Evolutionary conservation across 2,113 vertebrate species (phyloP).

Genomic region (Rhombomys opimus): DNA sequence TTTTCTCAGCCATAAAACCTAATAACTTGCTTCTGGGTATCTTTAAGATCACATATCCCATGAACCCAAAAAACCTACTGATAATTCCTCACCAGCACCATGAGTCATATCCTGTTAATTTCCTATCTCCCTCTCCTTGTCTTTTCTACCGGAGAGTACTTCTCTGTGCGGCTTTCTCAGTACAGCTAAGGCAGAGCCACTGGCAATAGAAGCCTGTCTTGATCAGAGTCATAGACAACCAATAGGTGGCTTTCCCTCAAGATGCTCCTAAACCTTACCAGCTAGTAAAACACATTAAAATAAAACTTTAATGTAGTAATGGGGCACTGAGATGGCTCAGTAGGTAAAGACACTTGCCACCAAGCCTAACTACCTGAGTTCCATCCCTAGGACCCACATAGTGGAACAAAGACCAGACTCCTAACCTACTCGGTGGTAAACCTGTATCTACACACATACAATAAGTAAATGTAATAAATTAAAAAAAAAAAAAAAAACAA

Average conservation of each 20-base stretch:
- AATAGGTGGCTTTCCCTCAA: not conserved
- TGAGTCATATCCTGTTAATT: not conserved
- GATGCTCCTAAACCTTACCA: slow-evolving; percentile 23
- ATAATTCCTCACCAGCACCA: not conserved
- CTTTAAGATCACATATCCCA: slow-evolving; percentile 20
- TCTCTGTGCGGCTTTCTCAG: not conserved
- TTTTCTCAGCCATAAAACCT: slow-evolving; percentile 17
- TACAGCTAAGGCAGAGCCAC: slow-evolving; percentile 41
- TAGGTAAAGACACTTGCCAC: not conserved
- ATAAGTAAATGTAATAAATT: not conserved
- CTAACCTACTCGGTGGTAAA: not conserved
- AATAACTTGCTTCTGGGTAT: not conserved
- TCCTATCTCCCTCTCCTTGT: not conserved
- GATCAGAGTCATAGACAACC: not conserved
- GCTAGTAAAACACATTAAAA: slow-evolving; percentile 31
- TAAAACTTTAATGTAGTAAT: no score
- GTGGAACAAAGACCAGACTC: not conserved
- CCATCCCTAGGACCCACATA: not conserved
- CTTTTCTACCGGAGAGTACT: not conserved
- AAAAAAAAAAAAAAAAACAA: not conserved
- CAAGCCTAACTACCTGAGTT: not conserved
- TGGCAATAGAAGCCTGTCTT: slow-evolving; percentile 41
- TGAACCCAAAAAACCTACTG: not conserved
- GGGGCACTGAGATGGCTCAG: not conserved
- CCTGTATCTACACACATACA: not conserved